Evolutionary conservation across 2,888 invertebrate genomes (phyloP).

Genomic region (Colletes collaris): DNA sequence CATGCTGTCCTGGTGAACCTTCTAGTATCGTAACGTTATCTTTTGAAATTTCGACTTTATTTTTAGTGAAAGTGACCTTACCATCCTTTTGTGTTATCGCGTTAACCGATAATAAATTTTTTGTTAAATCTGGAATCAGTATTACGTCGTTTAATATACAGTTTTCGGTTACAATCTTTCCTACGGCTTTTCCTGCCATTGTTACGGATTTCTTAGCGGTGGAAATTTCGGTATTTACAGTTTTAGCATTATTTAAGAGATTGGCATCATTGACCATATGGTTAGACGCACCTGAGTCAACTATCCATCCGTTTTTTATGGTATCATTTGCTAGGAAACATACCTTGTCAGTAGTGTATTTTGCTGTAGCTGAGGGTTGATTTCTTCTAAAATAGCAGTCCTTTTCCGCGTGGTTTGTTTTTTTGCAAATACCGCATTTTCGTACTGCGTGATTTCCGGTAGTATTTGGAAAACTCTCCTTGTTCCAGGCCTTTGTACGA

Average conservation of each 20-base stretch:
- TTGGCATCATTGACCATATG: constrained; percentile 17
- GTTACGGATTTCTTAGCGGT: background rate
- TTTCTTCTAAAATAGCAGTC: constrained; percentile 21
- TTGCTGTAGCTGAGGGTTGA: background rate
- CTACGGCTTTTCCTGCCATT: background rate
- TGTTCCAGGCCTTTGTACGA: too few relatives aligned
- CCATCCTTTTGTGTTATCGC: constrained; percentile 13
- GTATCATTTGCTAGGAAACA: constrained; percentile 4
- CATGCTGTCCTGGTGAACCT: too few relatives aligned
- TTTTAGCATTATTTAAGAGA: background rate
- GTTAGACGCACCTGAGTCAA: constrained; percentile 16
- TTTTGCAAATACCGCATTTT: constrained; percentile 18
- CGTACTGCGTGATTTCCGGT: too few relatives aligned
- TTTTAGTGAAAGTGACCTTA: constrained; percentile 7
- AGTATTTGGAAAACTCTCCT: too few relatives aligned
- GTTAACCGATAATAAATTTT: constrained; percentile 29
- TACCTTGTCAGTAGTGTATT: background rate
- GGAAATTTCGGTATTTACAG: background rate
- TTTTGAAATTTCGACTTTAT: too few relatives aligned
- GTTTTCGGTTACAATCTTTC: background rate
- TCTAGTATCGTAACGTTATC: too few relatives aligned
- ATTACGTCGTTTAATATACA: background rate
- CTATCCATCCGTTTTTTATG: constrained; percentile 2
- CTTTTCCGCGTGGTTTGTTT: constrained; percentile 15
- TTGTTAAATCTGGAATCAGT: constrained; percentile 11